A percentile compares a stretch with the other conserved stretches of the same genome.
Conservation (phyloP, 2,888 invertebrate species). For the Yponomeuta sedellus region DNA sequence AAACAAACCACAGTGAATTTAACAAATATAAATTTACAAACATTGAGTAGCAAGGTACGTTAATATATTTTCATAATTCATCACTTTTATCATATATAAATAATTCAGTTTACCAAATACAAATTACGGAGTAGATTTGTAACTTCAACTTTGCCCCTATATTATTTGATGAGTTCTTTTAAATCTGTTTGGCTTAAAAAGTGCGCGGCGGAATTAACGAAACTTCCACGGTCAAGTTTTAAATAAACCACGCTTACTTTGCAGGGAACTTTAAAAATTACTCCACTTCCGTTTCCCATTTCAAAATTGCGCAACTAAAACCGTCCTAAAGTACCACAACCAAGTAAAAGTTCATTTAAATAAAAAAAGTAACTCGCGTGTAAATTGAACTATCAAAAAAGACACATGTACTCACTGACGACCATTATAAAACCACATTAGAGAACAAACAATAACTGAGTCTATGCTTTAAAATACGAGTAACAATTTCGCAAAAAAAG, state of each 20-base stretch:
- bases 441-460: conserved; percentile 46
- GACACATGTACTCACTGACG: conserved; percentile 54
- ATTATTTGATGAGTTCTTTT: neutral
- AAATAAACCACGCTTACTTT: neutral
- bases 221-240: neutral
- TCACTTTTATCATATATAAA: too few relatives aligned
- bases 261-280: neutral
- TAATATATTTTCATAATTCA: too few relatives aligned
- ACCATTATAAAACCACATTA: conserved; percentile 68
- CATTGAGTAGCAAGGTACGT: too few relatives aligned
- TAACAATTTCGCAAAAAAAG: neutral
- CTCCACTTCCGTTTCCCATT: neutral
- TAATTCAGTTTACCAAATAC: too few relatives aligned
- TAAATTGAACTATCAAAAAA: neutral
- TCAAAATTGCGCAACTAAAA: neutral
- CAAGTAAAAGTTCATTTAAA: neutral
- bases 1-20: too few relatives aligned
- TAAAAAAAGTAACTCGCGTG: neutral
- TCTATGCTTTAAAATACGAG: conserved; percentile 28
- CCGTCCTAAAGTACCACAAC: neutral
- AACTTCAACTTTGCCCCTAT: neutral
- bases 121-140: too few relatives aligned
- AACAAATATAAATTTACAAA: too few relatives aligned
- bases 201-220: neutral
- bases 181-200: neutral